Evolutionary conservation across 2,797 vertebrate genomes (phyloP).

Genomic region (Dicrostonyx torquatus): DNA sequence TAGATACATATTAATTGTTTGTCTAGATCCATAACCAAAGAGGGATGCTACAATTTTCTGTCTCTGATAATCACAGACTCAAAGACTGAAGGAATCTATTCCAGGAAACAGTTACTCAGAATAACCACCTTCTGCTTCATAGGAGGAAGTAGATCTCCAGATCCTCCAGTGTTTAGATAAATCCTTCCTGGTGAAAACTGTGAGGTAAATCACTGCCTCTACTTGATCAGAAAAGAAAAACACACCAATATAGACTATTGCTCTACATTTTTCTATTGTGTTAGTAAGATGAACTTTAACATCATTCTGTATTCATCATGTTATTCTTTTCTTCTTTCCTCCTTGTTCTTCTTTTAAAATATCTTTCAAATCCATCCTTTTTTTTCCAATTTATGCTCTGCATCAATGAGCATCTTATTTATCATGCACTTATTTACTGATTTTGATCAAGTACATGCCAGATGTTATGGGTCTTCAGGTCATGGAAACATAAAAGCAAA

Average conservation of each 20-base stretch:
- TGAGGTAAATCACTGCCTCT: not conserved
- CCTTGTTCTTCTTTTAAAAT: not conserved
- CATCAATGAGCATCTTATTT: not conserved
- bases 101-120: not conserved
- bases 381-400: not conserved
- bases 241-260: not conserved
- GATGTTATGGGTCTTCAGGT: not conserved
- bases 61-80: not conserved
- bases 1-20: not conserved
- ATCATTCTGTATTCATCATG: not conserved
- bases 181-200: not conserved
- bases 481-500: not conserved
- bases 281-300: not conserved
- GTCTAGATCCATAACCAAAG: not conserved
- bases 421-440: not conserved
- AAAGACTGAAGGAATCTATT: not conserved
- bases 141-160: not conserved
- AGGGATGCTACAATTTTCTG: not conserved
- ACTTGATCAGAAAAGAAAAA: not conserved
- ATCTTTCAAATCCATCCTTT: not conserved
- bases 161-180: not conserved
- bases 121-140: not conserved
- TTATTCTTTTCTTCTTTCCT: not conserved
- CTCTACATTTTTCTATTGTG: not conserved
- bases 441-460: not conserved